Base-by-base conservation (phyloP, 2,888 invertebrate genomes). In the Platypus cylindrus region DNA sequence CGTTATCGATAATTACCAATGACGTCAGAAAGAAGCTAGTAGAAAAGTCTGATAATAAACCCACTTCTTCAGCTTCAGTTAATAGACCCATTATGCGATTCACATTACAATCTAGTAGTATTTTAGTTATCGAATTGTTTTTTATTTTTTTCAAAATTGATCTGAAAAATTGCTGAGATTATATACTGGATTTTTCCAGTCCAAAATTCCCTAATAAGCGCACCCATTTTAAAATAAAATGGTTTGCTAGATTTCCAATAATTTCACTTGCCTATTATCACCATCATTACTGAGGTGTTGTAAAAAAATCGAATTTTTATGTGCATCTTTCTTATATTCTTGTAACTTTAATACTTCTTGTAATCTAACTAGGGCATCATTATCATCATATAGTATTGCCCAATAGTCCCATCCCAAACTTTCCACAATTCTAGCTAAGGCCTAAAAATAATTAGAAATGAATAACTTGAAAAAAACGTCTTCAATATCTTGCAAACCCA, bases 11-110 rank as follows among this genome's bases (percentile, higher is more conserved):
- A 50, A 56, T 62, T 60, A 78, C 78, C 63, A 78, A 52, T 25
- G 70, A 67, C 0, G 75, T 73, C 30, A 78, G 54, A 30, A 78
- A 62, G 48, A 71, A 75, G 49, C 68, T 70, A 61, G 81, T 78
- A 24, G 49, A 50, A 50, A 79, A 75, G 3, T 77, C 79, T 7
- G 38, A 26, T 45, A 89, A 66, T 63, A 91, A 72, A 38, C 82
- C 80, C 3, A 93, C 73, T 56, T 82, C 75, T 45, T 75, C 70
- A 1, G 90, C 86, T 62, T 90, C 81, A n/a, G 67, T 61, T 26
- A 62, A 44, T 34, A 59, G 46, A 14, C 66, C 62, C 1, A 70
- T 46, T 8, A 85, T 66, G 46, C 74, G 72, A 8, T 76, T 71
- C 0, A 73, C 63, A 3, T 73, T 65, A 51, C 86, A 83, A 52